Base-by-base conservation (phyloP, 2,888 invertebrate genomes). In the Eueremaeus valkanovi region DNA sequence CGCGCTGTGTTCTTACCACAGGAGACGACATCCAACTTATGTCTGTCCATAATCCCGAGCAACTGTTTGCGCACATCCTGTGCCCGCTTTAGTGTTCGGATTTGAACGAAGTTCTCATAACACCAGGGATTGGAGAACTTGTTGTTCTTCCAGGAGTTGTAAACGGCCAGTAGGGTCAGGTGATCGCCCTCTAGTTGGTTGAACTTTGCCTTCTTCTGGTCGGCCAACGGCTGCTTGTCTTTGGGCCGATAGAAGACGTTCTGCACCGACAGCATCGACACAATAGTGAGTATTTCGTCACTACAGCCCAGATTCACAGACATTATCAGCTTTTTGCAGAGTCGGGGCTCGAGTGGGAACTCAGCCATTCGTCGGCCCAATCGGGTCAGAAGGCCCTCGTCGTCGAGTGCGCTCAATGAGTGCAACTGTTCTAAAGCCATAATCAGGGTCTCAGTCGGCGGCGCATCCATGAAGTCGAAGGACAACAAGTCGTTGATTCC, bases 381-480 rank as follows among this genome's bases (percentile, higher is more conserved):
- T 61, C 86, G 81, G 0, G 87, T 88, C 36, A 87, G 82, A 31
- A 88, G 81, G 5, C 87, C 95, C 84, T 95, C 94, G 78, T 96
- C 93, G 83, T 99, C 99, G 16, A 99, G 86, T 0, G 99, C 99
- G 49, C 95, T 95, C 3, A 99, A 87, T 6, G 96, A 97, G 84
- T 99, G 97, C 78, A 99, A 86, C 80, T 96, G 95, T 82, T 98
- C 97, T 80, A 99, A 86, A 21, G 99, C 99, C 90, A 96, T 95
- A 77, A 99, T 94, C 79, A 99, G 88, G 0, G 96, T 70, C 76
- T 98, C 96, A 27, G 95, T 94, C 0, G 99, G 97, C 31, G 99
- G 99, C 0, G 98, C 94, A 84, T 99, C 99, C 99, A 99, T 99
- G 86, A 99, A 99, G 86, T 99, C 98, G 84, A 99, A 99, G 83